Evolutionary conservation across 2,113 vertebrate genomes (phyloP).

Genomic region (Chunga burmeisteri): DNA sequence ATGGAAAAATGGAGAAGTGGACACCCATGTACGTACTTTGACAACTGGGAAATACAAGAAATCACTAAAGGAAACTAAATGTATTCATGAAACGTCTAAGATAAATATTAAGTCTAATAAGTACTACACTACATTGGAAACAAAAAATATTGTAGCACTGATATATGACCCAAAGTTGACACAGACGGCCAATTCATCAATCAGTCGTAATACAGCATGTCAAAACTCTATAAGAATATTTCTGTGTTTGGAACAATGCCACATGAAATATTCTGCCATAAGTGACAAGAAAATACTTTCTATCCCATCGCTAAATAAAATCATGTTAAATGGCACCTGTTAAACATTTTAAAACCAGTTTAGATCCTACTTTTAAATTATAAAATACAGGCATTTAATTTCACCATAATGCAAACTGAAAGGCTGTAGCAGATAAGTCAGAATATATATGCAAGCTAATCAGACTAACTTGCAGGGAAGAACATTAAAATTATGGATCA

Average conservation of each 20-base stretch:
- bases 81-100: neutral
- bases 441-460: neutral
- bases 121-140: neutral
- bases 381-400: neutral
- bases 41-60: neutral
- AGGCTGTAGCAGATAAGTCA: neutral
- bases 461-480: neutral
- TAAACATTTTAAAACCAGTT: neutral
- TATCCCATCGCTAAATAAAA: neutral
- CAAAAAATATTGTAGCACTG: neutral
- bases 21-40: neutral
- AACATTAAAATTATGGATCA: neutral
- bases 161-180: neutral
- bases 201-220: neutral
- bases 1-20: neutral
- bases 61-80: neutral
- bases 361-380: neutral
- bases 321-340: neutral
- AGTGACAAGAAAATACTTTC: neutral
- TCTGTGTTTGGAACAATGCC: neutral
- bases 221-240: neutral
- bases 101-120: neutral
- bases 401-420: neutral
- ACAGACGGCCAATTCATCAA: neutral
- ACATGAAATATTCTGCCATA: neutral